Evolutionary conservation across 23 tunicate species (phyloP).

Genomic region (Aplidium turbinatum): DNA sequence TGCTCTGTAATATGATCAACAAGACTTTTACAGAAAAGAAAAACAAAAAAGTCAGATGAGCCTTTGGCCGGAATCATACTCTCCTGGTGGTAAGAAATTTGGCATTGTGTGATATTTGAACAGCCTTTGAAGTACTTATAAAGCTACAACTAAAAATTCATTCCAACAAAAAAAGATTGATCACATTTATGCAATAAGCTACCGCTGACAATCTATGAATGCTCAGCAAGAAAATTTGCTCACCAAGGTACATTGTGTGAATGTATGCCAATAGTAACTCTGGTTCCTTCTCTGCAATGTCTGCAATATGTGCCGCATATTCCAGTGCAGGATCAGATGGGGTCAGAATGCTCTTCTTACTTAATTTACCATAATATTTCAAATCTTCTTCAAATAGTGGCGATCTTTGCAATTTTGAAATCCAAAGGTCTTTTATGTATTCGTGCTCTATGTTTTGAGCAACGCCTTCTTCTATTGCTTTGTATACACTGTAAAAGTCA

Average conservation of each 20-base stretch:
- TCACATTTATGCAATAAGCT: too few species aligned
- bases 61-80: too few species aligned
- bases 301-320: slow-evolving; percentile 53
- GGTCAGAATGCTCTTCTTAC: slow-evolving; percentile 31
- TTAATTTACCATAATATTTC: slow-evolving; percentile 35
- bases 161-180: too few species aligned
- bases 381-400: slow-evolving; percentile 55
- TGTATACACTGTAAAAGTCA: slow-evolving; percentile 59
- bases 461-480: slow-evolving; percentile 64
- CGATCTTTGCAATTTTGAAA: slow-evolving; percentile 26
- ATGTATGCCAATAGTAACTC: slow-evolving; percentile 56
- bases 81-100: too few species aligned
- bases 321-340: slow-evolving; percentile 43
- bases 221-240: too few species aligned
- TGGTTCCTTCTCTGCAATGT: slow-evolving; percentile 41
- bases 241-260: slow-evolving; percentile 74
- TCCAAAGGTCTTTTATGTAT: slow-evolving; percentile 32
- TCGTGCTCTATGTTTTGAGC: slow-evolving; percentile 13
- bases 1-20: too few species aligned
- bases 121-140: too few species aligned
- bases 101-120: too few species aligned
- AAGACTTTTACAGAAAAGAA: too few species aligned
- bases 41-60: too few species aligned
- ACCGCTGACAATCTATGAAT: too few species aligned
- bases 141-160: too few species aligned